Percentiles rank a stretch among this genome's conserved stretches.
Evolutionary conservation across 2,888 invertebrate species (phyloP).

Genomic region (Apantesis nais): DNA sequence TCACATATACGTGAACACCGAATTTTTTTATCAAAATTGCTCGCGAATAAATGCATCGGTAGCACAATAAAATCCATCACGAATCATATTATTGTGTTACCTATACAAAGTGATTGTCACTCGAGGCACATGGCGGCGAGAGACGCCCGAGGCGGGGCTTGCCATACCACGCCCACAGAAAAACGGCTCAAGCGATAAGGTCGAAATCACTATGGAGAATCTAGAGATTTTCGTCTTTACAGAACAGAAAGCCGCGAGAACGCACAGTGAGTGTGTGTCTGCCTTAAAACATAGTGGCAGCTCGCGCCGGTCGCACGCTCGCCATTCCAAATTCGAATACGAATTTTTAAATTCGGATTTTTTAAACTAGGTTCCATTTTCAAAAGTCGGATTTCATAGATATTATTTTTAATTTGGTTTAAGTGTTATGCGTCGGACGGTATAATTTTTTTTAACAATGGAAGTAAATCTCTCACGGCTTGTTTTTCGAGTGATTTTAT

Average conservation of each 20-base stretch:
- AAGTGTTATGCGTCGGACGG: constrained; percentile 57
- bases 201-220: constrained; percentile 78
- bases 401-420: constrained; percentile 39
- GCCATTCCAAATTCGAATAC: constrained; percentile 58
- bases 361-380: constrained; percentile 30
- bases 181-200: constrained; percentile 73
- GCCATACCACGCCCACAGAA: constrained; percentile 71
- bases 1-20: constrained; percentile 32
- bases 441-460: constrained; percentile 73
- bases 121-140: constrained; percentile 77
- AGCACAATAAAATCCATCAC: constrained; percentile 84
- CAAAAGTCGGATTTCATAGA: constrained; percentile 30
- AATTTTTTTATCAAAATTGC: constrained; percentile 60
- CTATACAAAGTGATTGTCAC: constrained; percentile 86
- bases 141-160: constrained; percentile 71
- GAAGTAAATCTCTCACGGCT: no score
- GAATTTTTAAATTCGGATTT: constrained; percentile 52
- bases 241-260: constrained; percentile 66
- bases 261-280: constrained; percentile 65
- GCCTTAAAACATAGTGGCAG: constrained; percentile 77
- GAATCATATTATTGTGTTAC: constrained; percentile 85
- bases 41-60: constrained; percentile 79
- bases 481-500: no score
- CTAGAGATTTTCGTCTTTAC: constrained; percentile 78
- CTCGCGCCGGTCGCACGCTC: constrained; percentile 78